Base-by-base conservation (phyloP, 2,888 invertebrate species). In the Tinea trinotella region DNA sequence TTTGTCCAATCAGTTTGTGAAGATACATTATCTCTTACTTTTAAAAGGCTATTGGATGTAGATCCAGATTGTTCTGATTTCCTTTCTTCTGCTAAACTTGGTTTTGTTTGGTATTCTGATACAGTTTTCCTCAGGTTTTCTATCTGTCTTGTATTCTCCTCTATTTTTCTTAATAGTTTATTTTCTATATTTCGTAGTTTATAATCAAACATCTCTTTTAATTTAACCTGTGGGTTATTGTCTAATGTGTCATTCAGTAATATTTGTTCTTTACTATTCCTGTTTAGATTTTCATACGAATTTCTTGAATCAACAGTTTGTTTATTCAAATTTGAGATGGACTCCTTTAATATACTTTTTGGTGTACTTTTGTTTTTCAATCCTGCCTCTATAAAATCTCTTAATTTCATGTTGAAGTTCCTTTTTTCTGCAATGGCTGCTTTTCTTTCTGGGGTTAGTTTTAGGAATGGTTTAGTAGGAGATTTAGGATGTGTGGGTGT, bases 391-490 rank as follows among this genome's bases (percentile, higher is more conserved):
- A 83, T 65, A 4, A 81, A 71, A 59, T 83, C 80, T 61, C 71
- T 68, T 46, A 85, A 58, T 60, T 74, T 82, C 71, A 77, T 81
- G 60, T 84, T 84, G 59, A 80, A 83, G 56, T 74, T 71, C 56
- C 85, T 69, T 60, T 85, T 85, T 61, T 76, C 66, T 59, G 74
- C 66, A 55, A 84, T 84, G 30, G 68, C 75, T 46, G 81, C 82
- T 34, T 67, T 58, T 61, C 78, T 74, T 61, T 79, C 76, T n/a
- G 53, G 36, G 4, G 53, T 19, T 3, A 53, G 7, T 50, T 50
- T 50, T 22, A 50, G 7, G 7, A 2, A 13, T 22, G 4, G 22
- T 22, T 50, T 20, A 2, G 22, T 5, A 15, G n/a, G 22, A 19
- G 22, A 5, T 50, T 20, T 20, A 22, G 9, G 15, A n/a, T n/a